Base-by-base conservation (phyloP, 2,888 invertebrate species). In the Trichacis sp. region DNA sequence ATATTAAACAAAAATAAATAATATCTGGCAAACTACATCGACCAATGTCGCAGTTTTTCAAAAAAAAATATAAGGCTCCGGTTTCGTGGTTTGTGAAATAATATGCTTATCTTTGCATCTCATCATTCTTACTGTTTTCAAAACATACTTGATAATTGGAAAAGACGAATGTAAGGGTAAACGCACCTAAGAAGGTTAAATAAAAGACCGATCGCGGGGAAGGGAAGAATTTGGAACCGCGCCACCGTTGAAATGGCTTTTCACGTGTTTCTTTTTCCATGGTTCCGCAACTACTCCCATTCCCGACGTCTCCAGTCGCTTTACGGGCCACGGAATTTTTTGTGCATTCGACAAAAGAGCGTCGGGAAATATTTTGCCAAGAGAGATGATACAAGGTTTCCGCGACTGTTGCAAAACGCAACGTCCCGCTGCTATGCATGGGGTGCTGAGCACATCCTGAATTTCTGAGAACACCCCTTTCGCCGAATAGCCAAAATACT, bases 171-270 rank as follows among this genome's bases (percentile, higher is more conserved):
- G 2, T 6, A 33, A 11, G 33, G 2, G 33, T 33, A 33, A 33
- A 33, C 9, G 9, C 8, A 33, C 33, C 5, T n/a, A 33, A n/a
- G 33, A n/a, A 6, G 33, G n/a, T 33, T 33, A n/a, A 33, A 33
- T n/a, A n/a, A n/a, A 33, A 33, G n/a, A 33, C 5, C 33, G n/a
- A 33, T 33, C 55, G 53, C 54, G 50, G 11, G 43, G 40, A 46
- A 40, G 61, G 50, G 43, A 61, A 61, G 17, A 20, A 46, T 55
- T 61, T 60, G 60, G 54, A 60, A 53, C 43, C 18, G 38, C 47
- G 60, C 60, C 60, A 60, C 33, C 33, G 49, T 60, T 49, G 60
- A 60, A 60, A 60, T 54, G 40, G 49, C 60, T 60, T 49, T 60
- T 46, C 60, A 49, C 60, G 60, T 49, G 53, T 54, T 60, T 45